phyloP scores from a whole-genome alignment of 2,113 vertebrate genomes.

The Antechinus flavipes region DNA sequence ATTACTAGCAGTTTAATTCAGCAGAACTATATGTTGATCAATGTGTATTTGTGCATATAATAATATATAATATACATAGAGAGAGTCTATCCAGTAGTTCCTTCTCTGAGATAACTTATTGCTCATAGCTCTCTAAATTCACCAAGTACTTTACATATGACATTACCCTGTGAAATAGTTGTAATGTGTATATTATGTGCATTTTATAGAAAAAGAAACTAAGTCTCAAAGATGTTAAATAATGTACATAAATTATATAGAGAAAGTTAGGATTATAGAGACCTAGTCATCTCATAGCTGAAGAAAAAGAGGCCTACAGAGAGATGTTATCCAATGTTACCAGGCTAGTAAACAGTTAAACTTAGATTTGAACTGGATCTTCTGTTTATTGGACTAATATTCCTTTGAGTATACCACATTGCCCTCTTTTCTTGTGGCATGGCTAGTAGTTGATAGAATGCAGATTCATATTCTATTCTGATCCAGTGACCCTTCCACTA shows the following conservation, averaged over 20 bases:
- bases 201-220: not conserved
- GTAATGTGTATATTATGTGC: not conserved
- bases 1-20: conserved; percentile 1
- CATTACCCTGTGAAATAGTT: not conserved
- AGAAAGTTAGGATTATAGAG: not conserved
- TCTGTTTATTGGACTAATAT: not conserved
- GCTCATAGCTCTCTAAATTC: not conserved
- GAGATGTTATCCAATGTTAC: not conserved
- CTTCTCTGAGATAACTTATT: conserved; percentile 46
- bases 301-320: not conserved
- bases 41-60: not conserved
- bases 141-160: not conserved
- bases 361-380: not conserved
- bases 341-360: not conserved
- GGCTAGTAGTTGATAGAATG: not conserved
- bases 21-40: conserved; percentile 38
- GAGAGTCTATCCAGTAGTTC: not conserved
- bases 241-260: not conserved
- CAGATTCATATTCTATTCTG: not conserved
- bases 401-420: not conserved
- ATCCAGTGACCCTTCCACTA: not conserved
- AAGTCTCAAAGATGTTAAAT: not conserved
- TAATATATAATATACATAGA: not conserved
- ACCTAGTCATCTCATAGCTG: not conserved
- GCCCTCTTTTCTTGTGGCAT: not conserved